These are phyloP conservation scores for Chloroceryle inda DNA, from an alignment of 2,797 vertebrate species.

Conservation along the genomic window DNA sequence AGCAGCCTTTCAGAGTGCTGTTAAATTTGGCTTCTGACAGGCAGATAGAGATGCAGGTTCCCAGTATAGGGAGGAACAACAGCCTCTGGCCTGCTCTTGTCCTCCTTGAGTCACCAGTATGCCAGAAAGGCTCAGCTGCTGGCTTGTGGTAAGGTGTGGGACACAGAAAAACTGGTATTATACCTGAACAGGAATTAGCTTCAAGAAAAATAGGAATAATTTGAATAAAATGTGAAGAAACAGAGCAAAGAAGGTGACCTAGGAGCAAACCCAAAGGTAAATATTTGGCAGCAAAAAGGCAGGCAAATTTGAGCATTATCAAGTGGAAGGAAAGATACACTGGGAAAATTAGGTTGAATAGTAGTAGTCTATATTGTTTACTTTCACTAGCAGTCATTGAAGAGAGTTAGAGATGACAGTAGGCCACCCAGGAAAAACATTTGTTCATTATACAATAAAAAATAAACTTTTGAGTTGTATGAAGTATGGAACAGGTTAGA, in stretches of 20 bases:
- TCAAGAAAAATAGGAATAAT: neutral
- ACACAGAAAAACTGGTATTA: neutral
- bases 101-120: neutral
- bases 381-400: neutral
- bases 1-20: neutral
- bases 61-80: rapidly evolving
- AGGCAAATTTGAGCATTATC: neutral
- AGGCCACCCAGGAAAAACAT: neutral
- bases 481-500: neutral
- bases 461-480: neutral
- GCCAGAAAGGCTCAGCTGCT: neutral
- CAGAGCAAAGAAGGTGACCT: neutral
- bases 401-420: neutral
- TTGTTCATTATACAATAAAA: neutral
- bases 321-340: neutral
- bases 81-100: neutral
- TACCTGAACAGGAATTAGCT: neutral
- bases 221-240: neutral
- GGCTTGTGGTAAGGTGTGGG: neutral
- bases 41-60: neutral
- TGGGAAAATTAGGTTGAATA: neutral
- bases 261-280: neutral
- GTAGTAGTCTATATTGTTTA: neutral
- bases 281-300: neutral
- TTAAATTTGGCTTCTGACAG: neutral